Evolutionary conservation across 2,888 invertebrate species (phyloP), one percentile per base, ranked within the genome.

Genomic region (Epinotia nisella): DNA sequence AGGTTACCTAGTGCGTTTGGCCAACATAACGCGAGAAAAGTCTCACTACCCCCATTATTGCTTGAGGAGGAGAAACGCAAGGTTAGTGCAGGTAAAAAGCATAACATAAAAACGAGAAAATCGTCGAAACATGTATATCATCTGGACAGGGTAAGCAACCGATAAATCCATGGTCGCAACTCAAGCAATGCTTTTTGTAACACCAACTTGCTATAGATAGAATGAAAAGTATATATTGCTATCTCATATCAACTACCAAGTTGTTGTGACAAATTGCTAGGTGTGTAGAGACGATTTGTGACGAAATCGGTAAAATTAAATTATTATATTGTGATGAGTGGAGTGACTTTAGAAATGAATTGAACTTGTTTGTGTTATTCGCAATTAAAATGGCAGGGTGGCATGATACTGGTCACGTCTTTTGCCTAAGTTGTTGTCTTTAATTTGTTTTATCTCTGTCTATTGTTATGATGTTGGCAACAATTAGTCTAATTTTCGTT

Each of bases 41-140:
- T 94, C 3, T 94, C 93, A 0, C 79, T 94, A 39, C 94, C 94
- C 0, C 94, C 94, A 1, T 78, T 94, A 64, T 80, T 90, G 64
- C 78, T 92, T 64, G 92, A 93, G 53, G 94, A 94, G 69, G 78
- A 4, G 7, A 72, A 72, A 56, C 67, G 72, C 1, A 60, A 79
- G 3, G 59, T 84, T 58, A 78, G 83, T 51, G 91, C 93, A 0
- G 91, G 88, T 15, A 92, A 89, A 75, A 91, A 89, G 75, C 80
- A 84, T 41, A 83, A 79, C 75, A 76, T 81, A 5, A 87, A 84
- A 76, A 71, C 80, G 11, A 84, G 83, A 56, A 88, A 85, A 74
- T 78, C 78, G 29, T 71, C 79, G 3, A 88, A 84, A 74, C 80
- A 80, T 55, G 77, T 79, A 64, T 85, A 81, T 77, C 85, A 87